phyloP scores from a whole-genome alignment of 2,888 invertebrate species.

The Xylocampa areola region DNA sequence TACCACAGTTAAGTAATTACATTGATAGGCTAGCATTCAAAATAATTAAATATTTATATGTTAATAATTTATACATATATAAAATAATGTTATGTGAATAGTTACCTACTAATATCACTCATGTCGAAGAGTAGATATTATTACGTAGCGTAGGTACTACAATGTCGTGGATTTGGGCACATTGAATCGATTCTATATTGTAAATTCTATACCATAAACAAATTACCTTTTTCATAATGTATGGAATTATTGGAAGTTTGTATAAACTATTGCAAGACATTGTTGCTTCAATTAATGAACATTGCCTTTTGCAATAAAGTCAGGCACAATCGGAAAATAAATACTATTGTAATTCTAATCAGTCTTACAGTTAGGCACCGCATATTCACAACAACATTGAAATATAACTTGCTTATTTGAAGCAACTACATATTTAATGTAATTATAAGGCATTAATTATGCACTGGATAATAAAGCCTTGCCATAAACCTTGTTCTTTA shows the following conservation, averaged over 20 bases:
- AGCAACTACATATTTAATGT: slow-evolving; percentile 11
- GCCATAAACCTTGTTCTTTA: slow-evolving; percentile 6
- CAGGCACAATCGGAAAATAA: slow-evolving; percentile 59
- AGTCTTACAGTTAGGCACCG: slow-evolving; percentile 81
- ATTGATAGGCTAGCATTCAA: no score
- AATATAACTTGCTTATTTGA: slow-evolving; percentile 24
- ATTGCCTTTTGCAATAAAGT: slow-evolving; percentile 22
- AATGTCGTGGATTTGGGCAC: no score
- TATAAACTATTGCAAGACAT: slow-evolving; percentile 3
- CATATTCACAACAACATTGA: slow-evolving; percentile 64
- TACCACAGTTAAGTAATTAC: no score
- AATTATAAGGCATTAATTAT: background rate
- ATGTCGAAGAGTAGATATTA: no score
- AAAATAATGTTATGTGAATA: no score
- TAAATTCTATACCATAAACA: no score
- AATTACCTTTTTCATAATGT: background rate
- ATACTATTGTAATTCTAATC: slow-evolving; percentile 69
- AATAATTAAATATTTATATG: no score
- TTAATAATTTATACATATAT: no score
- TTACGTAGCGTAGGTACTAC: no score
- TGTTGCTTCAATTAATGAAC: slow-evolving; percentile 3
- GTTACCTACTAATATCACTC: no score
- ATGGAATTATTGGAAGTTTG: slow-evolving; percentile 6
- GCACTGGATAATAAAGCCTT: background rate
- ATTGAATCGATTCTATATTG: no score